Percentiles rank a stretch among this genome's conserved stretches.
Conservation (phyloP, 2,113 vertebrate species). For the Carollia perspicillata region DNA sequence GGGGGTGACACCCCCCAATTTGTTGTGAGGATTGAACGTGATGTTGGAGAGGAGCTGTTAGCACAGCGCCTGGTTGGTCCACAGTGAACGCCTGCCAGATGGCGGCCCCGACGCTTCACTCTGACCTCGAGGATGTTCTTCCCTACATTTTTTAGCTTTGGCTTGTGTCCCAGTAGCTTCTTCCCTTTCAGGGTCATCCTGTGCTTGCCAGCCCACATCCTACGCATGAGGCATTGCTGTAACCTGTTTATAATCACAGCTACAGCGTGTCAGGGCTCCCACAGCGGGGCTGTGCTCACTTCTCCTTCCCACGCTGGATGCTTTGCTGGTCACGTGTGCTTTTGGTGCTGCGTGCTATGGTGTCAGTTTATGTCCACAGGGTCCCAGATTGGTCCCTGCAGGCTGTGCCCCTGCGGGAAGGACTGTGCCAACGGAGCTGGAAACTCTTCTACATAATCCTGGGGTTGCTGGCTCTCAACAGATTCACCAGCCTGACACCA, state of each 20-base stretch:
- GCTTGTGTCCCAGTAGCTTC: background rate
- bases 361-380: background rate
- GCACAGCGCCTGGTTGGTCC: background rate
- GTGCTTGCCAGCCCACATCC: background rate
- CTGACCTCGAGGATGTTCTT: background rate
- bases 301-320: background rate
- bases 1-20: background rate
- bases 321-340: background rate
- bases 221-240: fast-evolving
- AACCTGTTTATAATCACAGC: background rate
- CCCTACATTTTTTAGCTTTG: background rate
- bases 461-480: background rate
- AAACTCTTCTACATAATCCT: background rate
- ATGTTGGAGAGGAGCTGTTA: fast-evolving
- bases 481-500: background rate
- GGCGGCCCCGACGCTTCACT: background rate
- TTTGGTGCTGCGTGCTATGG: background rate
- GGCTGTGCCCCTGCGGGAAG: background rate
- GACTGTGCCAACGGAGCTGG: background rate
- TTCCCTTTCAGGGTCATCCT: background rate
- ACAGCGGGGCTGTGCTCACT: background rate
- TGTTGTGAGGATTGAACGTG: background rate
- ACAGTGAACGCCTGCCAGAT: background rate
- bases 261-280: background rate
- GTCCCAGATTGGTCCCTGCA: background rate